Evolutionary conservation across 2,113 vertebrate genomes (phyloP).

Genomic region (Clarias gariepinus): DNA sequence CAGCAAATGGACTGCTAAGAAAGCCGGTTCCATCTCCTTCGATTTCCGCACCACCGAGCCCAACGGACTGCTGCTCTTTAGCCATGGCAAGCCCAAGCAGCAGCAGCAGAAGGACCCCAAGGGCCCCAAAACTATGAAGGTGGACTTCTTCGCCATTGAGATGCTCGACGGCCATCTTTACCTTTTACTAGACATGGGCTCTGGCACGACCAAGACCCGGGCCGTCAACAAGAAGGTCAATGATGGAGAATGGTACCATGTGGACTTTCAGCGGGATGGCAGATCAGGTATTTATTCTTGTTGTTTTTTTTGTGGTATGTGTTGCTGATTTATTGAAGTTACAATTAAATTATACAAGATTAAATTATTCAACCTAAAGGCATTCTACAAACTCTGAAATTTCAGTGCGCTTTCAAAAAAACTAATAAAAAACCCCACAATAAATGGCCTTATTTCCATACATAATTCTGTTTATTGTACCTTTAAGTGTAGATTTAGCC

Average conservation of each 20-base stretch:
- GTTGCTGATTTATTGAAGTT: not conserved
- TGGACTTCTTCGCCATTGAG: slow-evolving; percentile 97
- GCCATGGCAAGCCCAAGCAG: slow-evolving; percentile 91
- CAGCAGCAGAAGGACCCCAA: slow-evolving; percentile 88
- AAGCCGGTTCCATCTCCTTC: slow-evolving; percentile 96
- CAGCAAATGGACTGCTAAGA: slow-evolving; percentile 97
- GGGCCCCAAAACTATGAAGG: slow-evolving; percentile 90
- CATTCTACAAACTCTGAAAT: not conserved
- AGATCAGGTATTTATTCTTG: slow-evolving; percentile 80
- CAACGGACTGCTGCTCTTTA: slow-evolving; percentile 94
- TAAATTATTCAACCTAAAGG: not conserved
- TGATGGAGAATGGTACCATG: slow-evolving; percentile 98
- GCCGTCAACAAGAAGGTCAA: slow-evolving; percentile 94
- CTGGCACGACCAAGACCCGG: slow-evolving; percentile 94
- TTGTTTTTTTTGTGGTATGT: not conserved
- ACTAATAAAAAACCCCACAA: not conserved
- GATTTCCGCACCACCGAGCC: slow-evolving; percentile 97
- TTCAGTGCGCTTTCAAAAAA: not conserved
- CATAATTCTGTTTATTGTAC: not conserved
- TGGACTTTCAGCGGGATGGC: slow-evolving; percentile 96
- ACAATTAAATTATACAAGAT: not conserved
- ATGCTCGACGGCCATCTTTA: slow-evolving; percentile 97
- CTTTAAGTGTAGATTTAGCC: slow-evolving; percentile 21
- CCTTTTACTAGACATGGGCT: slow-evolving; percentile 95
- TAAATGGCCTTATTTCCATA: slow-evolving; percentile 7